These are phyloP conservation scores for Clavelina lepadiformis DNA, from an alignment of 23 tunicate species.

Conservation along the genomic window DNA sequence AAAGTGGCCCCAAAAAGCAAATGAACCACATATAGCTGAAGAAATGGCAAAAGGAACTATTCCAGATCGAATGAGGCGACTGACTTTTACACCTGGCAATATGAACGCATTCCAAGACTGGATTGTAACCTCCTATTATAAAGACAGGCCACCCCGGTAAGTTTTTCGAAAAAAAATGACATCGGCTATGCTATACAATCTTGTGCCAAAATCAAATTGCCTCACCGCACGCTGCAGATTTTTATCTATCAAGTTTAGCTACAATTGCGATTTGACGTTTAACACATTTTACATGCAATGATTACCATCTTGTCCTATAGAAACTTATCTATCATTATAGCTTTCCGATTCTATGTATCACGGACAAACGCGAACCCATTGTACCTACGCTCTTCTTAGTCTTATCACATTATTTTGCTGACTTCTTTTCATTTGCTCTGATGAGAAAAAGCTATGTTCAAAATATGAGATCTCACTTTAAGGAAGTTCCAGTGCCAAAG, in stretches of 20 bases:
- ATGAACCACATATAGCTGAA: conserved; percentile 31
- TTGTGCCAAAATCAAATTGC: no score
- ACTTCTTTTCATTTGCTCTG: conserved; percentile 53
- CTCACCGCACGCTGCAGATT: no score
- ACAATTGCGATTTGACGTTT: no score
- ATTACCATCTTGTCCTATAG: no score
- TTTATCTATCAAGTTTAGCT: no score
- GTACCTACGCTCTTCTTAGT: conserved; percentile 30
- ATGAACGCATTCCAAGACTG: conserved; percentile 62
- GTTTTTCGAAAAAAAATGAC: no score
- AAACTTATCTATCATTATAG: no score
- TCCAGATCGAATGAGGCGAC: conserved; percentile 23
- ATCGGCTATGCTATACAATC: no score
- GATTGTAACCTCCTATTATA: conserved; percentile 56
- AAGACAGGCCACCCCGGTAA: conserved; percentile 51
- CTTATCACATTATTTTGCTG: conserved; percentile 36
- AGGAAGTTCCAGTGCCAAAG: conserved; percentile 66
- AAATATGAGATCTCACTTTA: conserved; percentile 20
- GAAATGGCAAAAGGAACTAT: neutral
- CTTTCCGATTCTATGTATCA: conserved; percentile 73
- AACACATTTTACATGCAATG: no score
- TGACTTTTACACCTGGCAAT: conserved; percentile 35
- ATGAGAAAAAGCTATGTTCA: conserved; percentile 35
- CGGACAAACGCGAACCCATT: conserved; percentile 27
- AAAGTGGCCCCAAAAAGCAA: conserved; percentile 14